Base-by-base conservation (phyloP, 2,797 vertebrate genomes). In the Tokudaia tokunoshimensis region DNA sequence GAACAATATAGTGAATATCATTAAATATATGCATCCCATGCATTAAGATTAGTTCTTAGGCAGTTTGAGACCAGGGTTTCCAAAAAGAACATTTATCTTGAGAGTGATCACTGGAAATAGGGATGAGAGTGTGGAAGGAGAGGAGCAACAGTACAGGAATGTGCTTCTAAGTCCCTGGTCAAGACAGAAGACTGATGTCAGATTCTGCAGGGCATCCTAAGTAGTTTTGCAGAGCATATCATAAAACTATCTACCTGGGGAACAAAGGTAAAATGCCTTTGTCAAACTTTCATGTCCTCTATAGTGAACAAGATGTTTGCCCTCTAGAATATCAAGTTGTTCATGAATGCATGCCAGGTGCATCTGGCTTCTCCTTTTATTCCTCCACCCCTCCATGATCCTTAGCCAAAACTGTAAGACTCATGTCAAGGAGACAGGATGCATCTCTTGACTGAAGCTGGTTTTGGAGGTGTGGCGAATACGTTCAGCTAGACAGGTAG, bases 251-350 rank as follows among this genome's bases (percentile, higher is more conserved):
- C 4, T 89, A 9, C 10, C 12, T 50, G 31, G 17, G 19, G 78
- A 72, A 82, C 8, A 41, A 61, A 72, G 59, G 9, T 0, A 8
- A 26, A 74, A 67, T 37, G 1, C 7, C 41, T 85, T 74, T 78
- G 52, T 31, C n/a, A 57, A 1, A 67, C 2, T 5, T 81, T 89
- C 24, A 55, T 41, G 8, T 70, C 11, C 15, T 85, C 4, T 19
- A 34, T 6, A 50, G 14, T 31, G 65, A 95, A 5, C 1, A 47
- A 89, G 37, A 20, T 41, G 12, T 7, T 67, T 37, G 37, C 2
- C 19, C 14, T 72, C 55, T 24, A 0, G 12, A 6, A 6, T 70
- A 7, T 2, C 37, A 20, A 4, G 1, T 0, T 61, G 12, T 10
- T 78, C 20, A n/a, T 12, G 3, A 13, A 7, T 37, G 24, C 20